Evolutionary conservation across 2,888 invertebrate species (phyloP), one percentile per base, ranked within the genome.

Genomic region (Lepidochrysops patricia): DNA sequence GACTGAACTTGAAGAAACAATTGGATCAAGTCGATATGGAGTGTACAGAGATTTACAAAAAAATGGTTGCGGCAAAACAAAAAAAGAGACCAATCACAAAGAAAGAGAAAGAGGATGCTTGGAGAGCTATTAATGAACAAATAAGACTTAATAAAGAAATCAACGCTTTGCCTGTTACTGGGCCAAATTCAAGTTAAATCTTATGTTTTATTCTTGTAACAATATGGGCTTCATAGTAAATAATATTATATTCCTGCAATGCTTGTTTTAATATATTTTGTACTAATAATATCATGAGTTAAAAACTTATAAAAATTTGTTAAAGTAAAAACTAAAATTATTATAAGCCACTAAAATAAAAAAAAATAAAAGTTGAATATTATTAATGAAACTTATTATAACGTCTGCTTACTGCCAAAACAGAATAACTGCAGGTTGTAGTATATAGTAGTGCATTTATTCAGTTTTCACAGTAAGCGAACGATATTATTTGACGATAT

Each of bases 31-130:
- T 94, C 2, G 96, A 96, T 73, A 90, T 92, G 73, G 94, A 94
- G 77, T 92, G 94, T 62, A 92, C 96, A 76, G 97, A 97, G 75
- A 93, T 95, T 70, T 97, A 97, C 74, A 94, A 96, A 70, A 95
- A 94, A 74, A 92, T 97, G 72, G 90, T 94, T 62, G 87, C 93
- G 29, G 93, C 94, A 1, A 95, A 96, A 70, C 94, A 95, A 74
- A 96, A 96, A 79, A 95, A 96, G 75, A 91, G 94, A 66, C 92
- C 93, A 5, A 91, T 95, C 3, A 93, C 94, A 29, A 93, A 93
- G 68, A 95, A 95, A 71, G 96, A 96, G 73, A 94, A 93, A 68
- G 96, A 96, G 62, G 93, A 93, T 76, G 95, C 95, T 6, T 92
- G 93, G 91, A 92, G 92, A 71, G 90, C 93, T 25, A 90, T 95